Evolutionary conservation across 2,113 vertebrate species (phyloP), one percentile per base, ranked within the genome.

Genomic region (Cyprinodon tularosa): DNA sequence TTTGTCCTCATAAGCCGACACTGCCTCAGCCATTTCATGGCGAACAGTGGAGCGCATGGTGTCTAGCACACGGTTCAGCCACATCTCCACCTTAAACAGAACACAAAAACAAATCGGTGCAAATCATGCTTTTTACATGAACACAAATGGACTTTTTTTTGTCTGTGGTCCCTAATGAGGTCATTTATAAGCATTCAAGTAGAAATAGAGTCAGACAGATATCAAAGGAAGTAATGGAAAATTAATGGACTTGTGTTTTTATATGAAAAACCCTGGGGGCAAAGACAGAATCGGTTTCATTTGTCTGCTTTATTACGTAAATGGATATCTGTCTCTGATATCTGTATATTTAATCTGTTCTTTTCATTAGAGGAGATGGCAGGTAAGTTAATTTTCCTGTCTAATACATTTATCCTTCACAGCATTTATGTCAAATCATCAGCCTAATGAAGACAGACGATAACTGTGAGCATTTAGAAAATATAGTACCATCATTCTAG

Each of bases 1-100:
- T 80, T 98, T 99, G 65, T 98, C 96, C 77, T 98, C 97, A 0
- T 97, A 98, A 0, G 95, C 90, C 0, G n/a, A 67, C 8, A 98
- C 94, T 0, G 94, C 96, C 73, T 96, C 94, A 0, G 93, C 92
- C 96, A 99, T 95, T 89, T 95, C 91, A 0, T 95, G 93, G 40
- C 97, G 94, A 42, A 99, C 95, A 0, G 97, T 96, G 60, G 94
- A 91, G 59, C 95, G 95, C 98, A 98, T 98, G 67, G 91, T 88
- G 66, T 94, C 85, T 71, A 99, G 93, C 5, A 99, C 93, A 0
- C 71, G 91, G 50, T 93, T 96, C 80, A 99, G 80, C 98, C 98
- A 99, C 39, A 86, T 81, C 88, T 99, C 98, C 12, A 98, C 98
- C 97, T 99, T 37, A 48, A 4, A 65, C 17, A 45, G 4, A 37